Evolutionary conservation across 2,797 vertebrate genomes (phyloP).

Genomic region (Xenentodon cancila): DNA sequence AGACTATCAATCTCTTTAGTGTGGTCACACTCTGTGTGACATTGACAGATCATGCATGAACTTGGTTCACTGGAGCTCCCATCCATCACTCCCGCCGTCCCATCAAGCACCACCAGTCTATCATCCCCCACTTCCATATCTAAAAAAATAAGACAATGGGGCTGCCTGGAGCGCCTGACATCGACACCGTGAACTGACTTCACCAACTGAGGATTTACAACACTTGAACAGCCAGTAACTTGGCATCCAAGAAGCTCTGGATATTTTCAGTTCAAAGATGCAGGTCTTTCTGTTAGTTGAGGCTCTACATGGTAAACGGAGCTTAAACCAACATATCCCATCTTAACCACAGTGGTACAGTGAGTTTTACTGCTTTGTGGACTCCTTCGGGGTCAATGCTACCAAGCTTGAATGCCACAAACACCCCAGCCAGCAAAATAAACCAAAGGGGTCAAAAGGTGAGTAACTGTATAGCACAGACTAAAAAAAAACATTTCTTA

Average conservation of each 20-base stretch:
- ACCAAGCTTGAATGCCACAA: slow-evolving; percentile 2
- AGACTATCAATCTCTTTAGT: slow-evolving; percentile 72
- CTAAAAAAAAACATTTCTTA: slow-evolving; percentile 9
- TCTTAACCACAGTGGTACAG: slow-evolving; percentile 13
- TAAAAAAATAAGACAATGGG: slow-evolving; percentile 42
- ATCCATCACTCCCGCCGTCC: slow-evolving; percentile 73
- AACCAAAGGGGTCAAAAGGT: slow-evolving; percentile 20
- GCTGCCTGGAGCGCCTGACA: slow-evolving; percentile 31
- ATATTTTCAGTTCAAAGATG: slow-evolving; percentile 7
- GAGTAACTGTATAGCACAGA: slow-evolving; percentile 2
- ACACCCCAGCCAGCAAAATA: slow-evolving; percentile 5
- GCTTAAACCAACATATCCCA: slow-evolving; percentile 33
- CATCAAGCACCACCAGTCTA: slow-evolving; percentile 37
- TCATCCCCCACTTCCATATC: slow-evolving; percentile 39
- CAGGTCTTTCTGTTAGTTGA: slow-evolving; percentile 20
- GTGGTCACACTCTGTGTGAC: slow-evolving; percentile 60
- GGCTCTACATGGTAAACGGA: slow-evolving; percentile 31
- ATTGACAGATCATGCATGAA: slow-evolving; percentile 76
- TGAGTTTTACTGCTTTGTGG: slow-evolving; percentile 6
- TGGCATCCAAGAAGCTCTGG: slow-evolving; percentile 5
- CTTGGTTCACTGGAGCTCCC: slow-evolving; percentile 66
- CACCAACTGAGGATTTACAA: slow-evolving; percentile 37
- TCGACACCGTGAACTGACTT: slow-evolving; percentile 33
- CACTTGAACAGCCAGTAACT: slow-evolving; percentile 12
- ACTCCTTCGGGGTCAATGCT: neutral